These are phyloP conservation scores for Hippopotamyrus pictus DNA, from an alignment of 2,797 vertebrate genomes.

Conservation along the genomic window DNA sequence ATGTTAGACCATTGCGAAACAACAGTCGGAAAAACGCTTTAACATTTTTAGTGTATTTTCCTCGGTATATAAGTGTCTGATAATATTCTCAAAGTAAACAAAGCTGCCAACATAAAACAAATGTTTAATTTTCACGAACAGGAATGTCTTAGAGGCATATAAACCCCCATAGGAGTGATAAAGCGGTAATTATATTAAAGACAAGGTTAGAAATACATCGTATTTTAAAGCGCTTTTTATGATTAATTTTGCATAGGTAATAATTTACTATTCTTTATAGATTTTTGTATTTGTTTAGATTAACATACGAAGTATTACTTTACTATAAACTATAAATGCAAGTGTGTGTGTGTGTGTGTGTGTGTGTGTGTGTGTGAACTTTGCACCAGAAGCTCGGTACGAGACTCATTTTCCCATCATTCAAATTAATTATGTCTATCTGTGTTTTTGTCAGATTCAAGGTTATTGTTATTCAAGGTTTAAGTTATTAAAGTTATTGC, in stretches of 20 bases:
- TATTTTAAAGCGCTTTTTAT: background rate
- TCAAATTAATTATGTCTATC: background rate
- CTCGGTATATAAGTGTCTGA: background rate
- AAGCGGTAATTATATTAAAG: background rate
- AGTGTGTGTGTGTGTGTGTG: background rate
- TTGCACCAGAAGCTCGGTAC: background rate
- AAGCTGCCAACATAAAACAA: background rate
- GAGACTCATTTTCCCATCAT: background rate
- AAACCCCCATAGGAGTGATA: background rate
- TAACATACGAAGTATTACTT: background rate
- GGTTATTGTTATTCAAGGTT: background rate
- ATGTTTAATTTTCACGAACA: background rate
- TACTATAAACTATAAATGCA: background rate
- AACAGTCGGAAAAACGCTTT: background rate
- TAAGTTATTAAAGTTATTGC: constrained; percentile 24
- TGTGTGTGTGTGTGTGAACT: background rate
- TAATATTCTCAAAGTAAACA: background rate
- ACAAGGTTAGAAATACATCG: background rate
- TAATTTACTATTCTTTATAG: background rate
- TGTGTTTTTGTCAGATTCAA: constrained; percentile 14
- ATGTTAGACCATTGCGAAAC: background rate
- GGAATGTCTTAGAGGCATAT: background rate
- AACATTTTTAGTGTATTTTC: constrained; percentile 3
- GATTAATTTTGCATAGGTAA: background rate
- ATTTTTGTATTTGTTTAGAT: background rate